Evolutionary conservation across 2,888 invertebrate genomes (phyloP).

Genomic region (Zaprionus bogoriensis): DNA sequence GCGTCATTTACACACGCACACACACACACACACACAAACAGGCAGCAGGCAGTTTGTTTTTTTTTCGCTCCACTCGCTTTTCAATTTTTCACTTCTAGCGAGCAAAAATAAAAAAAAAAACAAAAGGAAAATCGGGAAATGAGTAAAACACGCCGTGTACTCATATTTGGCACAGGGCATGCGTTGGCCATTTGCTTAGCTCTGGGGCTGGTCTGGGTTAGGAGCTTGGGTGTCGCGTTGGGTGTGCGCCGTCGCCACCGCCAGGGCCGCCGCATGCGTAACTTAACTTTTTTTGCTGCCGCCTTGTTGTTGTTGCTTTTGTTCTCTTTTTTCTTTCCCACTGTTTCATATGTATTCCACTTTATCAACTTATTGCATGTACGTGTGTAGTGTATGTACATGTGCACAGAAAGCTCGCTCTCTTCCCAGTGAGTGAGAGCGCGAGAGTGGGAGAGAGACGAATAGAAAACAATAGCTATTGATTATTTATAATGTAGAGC

Average conservation of each 20-base stretch:
- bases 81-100: slow-evolving; percentile 1
- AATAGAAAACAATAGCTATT: slow-evolving; percentile 52
- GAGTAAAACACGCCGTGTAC: not conserved
- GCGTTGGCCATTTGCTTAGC: slow-evolving; percentile 28
- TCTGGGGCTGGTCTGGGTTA: not conserved
- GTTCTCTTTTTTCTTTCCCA: slow-evolving; percentile 24
- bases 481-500: slow-evolving; percentile 52
- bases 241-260: slow-evolving; percentile 58
- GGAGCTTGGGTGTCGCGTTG: slow-evolving; percentile 8
- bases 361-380: slow-evolving; percentile 42
- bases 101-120: not conserved
- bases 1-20: not conserved
- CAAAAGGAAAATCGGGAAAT: not conserved
- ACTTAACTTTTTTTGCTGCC: slow-evolving; percentile 43
- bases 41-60: not conserved
- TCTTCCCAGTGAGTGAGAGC: not conserved
- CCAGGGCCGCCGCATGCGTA: slow-evolving; percentile 64
- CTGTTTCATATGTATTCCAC: slow-evolving; percentile 7
- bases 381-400: not conserved
- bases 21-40: not conserved
- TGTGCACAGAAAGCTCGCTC: slow-evolving; percentile 18
- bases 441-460: slow-evolving; percentile 18
- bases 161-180: slow-evolving; percentile 28
- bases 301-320: slow-evolving; percentile 23
- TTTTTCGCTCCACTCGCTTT: slow-evolving; percentile 5